These are phyloP conservation scores for Lophotriccus pileatus DNA, from an alignment of 2,797 vertebrate genomes.

Conservation along the genomic window DNA sequence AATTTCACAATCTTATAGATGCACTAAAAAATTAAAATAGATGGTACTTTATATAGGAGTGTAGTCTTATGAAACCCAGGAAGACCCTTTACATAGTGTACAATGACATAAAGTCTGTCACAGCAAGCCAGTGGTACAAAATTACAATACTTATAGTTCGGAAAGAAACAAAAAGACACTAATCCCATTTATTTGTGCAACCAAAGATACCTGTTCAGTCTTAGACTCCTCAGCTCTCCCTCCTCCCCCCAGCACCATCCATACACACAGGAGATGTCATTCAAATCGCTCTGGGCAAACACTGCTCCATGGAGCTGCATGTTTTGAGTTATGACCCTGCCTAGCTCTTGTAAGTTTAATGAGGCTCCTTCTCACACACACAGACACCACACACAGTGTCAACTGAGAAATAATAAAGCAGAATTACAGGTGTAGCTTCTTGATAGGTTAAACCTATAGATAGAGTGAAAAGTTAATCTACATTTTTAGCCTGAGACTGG, in stretches of 20 bases:
- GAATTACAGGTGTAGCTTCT: background rate
- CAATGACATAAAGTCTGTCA: background rate
- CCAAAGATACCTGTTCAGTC: background rate
- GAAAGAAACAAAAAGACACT: background rate
- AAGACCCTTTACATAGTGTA: background rate
- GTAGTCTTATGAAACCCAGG: background rate
- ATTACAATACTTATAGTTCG: background rate
- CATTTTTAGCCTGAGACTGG: background rate
- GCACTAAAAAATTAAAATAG: background rate
- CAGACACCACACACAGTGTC: background rate
- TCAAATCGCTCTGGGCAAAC: background rate
- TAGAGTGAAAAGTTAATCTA: background rate
- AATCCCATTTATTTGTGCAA: background rate
- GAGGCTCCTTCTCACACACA: background rate
- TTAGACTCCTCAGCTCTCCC: background rate
- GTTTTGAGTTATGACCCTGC: background rate
- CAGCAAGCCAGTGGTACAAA: background rate
- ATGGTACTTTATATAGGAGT: background rate
- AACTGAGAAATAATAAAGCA: background rate
- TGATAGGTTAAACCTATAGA: background rate
- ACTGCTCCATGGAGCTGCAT: background rate
- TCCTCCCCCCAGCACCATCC: accelerated
- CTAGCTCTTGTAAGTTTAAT: background rate
- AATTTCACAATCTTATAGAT: background rate
- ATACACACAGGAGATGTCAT: background rate